phyloP scores from a whole-genome alignment of 2,113 vertebrate species.

The Pao palembangensis region DNA sequence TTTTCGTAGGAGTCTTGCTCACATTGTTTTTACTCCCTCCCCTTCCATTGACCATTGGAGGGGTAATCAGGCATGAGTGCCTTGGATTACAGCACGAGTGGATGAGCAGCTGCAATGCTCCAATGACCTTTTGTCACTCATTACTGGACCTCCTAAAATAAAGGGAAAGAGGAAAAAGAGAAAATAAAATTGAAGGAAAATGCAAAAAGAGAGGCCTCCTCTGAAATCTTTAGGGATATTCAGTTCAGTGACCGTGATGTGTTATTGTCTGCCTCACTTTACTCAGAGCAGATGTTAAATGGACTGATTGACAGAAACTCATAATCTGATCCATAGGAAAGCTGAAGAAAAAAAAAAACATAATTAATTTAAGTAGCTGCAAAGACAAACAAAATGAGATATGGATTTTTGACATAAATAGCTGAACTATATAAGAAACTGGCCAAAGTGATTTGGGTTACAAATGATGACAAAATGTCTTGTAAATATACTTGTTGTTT shows the following conservation, averaged over 20 bases:
- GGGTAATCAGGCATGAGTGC: constrained; percentile 76
- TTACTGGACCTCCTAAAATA: constrained; percentile 72
- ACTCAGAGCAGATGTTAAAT: constrained; percentile 68
- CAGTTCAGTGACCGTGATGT: constrained; percentile 73
- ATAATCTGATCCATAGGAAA: constrained; percentile 54
- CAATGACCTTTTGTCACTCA: constrained; percentile 78
- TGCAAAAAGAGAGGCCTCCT: constrained; percentile 39
- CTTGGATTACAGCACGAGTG: constrained; percentile 74
- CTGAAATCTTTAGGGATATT: constrained; percentile 75
- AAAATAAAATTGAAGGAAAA: constrained; percentile 26
- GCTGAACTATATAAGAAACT: too few species aligned
- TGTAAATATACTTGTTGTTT: too few species aligned
- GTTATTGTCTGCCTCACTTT: constrained; percentile 65
- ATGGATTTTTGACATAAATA: not conserved
- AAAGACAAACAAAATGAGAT: constrained; percentile 16
- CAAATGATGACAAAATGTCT: constrained; percentile 6
- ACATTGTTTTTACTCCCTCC: constrained; percentile 72
- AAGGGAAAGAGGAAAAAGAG: constrained; percentile 35
- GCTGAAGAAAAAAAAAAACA: not conserved
- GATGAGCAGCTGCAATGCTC: constrained; percentile 79
- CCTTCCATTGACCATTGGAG: constrained; percentile 75
- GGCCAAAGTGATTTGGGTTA: not conserved
- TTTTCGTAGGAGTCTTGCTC: constrained; percentile 60
- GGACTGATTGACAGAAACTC: constrained; percentile 70
- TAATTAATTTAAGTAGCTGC: not conserved